Evolutionary conservation across 2,113 vertebrate genomes (phyloP).

Genomic region (Dipodomys stephensi): DNA sequence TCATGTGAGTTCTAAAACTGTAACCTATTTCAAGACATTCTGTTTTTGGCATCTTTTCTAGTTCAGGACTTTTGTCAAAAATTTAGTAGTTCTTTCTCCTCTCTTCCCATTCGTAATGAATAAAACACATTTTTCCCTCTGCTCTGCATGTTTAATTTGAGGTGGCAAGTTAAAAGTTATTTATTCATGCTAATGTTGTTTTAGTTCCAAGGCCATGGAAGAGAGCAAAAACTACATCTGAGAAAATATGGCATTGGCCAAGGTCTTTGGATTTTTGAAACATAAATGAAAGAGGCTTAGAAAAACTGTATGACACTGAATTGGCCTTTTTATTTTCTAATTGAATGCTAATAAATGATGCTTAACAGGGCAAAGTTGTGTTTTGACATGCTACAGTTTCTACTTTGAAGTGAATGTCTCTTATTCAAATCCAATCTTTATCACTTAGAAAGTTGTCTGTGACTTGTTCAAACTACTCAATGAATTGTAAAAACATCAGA

Average conservation of each 20-base stretch:
- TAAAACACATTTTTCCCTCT: neutral
- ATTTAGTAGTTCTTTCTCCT: neutral
- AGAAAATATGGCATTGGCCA: neutral
- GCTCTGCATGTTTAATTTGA: neutral
- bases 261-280: neutral
- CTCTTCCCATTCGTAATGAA: neutral
- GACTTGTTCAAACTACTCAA: neutral
- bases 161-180: neutral
- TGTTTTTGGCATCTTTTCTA: neutral
- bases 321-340: neutral
- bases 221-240: neutral
- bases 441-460: neutral
- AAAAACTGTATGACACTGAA: neutral
- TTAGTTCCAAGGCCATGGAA: neutral
- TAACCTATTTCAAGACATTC: neutral
- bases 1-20: neutral
- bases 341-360: neutral
- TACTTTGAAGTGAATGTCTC: neutral
- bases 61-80: neutral
- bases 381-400: constrained; percentile 11
- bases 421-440: neutral
- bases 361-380: neutral
- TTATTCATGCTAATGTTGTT: neutral
- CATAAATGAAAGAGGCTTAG: neutral
- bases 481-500: neutral